Evolutionary conservation across 2,888 invertebrate genomes (phyloP).

Genomic region (Harpagoxenus sublaevis): DNA sequence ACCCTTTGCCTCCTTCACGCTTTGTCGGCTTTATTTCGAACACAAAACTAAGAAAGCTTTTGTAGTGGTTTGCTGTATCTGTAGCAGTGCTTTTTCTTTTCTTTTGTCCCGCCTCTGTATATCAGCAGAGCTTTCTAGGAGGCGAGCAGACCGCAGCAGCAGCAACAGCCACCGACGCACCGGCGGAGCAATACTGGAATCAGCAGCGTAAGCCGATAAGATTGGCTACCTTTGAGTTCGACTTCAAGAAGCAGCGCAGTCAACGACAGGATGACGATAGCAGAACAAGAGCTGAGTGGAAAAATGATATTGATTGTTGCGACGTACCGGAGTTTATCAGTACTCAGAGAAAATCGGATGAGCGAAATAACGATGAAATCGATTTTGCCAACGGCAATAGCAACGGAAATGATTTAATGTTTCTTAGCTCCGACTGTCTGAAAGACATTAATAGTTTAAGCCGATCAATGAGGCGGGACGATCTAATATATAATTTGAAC

Average conservation of each 20-base stretch:
- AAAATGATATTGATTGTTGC: conserved; percentile 24
- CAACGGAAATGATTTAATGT: conserved; percentile 71
- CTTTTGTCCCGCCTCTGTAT: conserved; percentile 83
- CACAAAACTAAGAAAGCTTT: conserved; percentile 78
- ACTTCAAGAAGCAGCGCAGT: conserved; percentile 77
- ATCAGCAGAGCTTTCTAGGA: conserved; percentile 86
- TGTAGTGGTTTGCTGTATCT: conserved; percentile 85
- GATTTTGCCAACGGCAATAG: conserved; percentile 74
- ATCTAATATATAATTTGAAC: conserved; percentile 75
- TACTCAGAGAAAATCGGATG: not conserved
- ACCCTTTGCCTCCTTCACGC: not conserved
- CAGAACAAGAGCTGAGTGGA: conserved; percentile 61
- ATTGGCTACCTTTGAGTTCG: conserved; percentile 82
- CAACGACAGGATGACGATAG: conserved; percentile 58
- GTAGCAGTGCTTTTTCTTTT: conserved; percentile 84
- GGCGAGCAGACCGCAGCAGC: conserved; percentile 82
- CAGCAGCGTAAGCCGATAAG: conserved; percentile 85
- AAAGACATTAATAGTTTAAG: conserved; percentile 77
- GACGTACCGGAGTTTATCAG: not conserved
- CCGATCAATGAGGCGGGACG: conserved; percentile 69
- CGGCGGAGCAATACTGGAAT: conserved; percentile 84
- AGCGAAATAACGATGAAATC: conserved; percentile 61
- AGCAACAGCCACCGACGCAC: conserved; percentile 79
- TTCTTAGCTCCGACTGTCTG: conserved; percentile 76
- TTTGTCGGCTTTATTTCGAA: conserved; percentile 54